phyloP scores from a whole-genome alignment of 2,888 invertebrate species.

The Lomographa bimaculata region DNA sequence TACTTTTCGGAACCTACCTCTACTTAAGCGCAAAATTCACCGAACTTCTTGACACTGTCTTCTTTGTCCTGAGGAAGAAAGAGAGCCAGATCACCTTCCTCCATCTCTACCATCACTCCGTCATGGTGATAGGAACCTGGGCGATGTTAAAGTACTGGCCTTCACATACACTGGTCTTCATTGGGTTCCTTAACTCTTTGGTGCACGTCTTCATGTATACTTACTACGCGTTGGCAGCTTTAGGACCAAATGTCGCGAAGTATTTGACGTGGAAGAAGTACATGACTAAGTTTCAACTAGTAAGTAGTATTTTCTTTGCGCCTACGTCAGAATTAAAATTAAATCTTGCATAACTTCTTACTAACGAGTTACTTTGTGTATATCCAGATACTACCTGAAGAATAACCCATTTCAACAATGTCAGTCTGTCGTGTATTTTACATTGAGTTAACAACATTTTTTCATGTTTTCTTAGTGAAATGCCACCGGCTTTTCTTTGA shows the following conservation, averaged over 20 bases:
- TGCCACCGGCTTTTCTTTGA: no score
- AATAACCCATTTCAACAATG: no score
- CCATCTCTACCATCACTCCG: constrained; percentile 93
- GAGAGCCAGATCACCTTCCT: constrained; percentile 92
- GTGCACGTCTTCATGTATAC: constrained; percentile 93
- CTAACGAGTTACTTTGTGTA: no score
- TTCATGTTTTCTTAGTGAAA: no score
- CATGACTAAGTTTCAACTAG: constrained; percentile 91
- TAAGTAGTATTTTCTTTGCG: constrained; percentile 70
- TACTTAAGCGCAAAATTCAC: constrained; percentile 90
- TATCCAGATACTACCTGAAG: no score
- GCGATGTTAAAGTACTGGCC: constrained; percentile 89
- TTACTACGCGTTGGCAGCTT: constrained; percentile 90
- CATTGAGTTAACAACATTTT: no score
- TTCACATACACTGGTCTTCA: constrained; percentile 88
- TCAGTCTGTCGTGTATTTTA: no score
- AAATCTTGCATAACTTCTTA: no score
- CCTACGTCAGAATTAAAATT: no score
- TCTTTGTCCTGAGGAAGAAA: constrained; percentile 93
- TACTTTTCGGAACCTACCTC: constrained; percentile 80
- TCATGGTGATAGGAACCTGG: constrained; percentile 90
- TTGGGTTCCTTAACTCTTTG: constrained; percentile 88
- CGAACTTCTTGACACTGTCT: constrained; percentile 91
- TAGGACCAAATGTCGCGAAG: constrained; percentile 89
- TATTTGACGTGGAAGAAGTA: constrained; percentile 94